Base-by-base conservation (phyloP, 2,113 vertebrate genomes). In the Murina feae region DNA sequence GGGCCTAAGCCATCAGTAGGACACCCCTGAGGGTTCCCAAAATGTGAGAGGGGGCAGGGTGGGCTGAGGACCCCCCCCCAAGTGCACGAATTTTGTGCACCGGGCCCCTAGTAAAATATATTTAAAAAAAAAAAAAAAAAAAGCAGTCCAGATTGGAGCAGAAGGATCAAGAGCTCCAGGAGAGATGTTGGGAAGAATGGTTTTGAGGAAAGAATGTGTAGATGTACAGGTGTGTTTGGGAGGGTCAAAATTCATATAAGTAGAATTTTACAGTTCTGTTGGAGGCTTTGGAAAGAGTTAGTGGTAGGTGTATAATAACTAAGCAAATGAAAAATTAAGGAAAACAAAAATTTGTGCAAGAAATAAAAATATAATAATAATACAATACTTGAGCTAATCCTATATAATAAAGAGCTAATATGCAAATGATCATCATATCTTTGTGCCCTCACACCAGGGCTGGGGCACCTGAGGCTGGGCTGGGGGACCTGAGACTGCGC, bases 241-340 rank as follows among this genome's bases (percentile, higher is more conserved):
- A 79, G 44, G 65, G 37, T 79, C 12, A 55, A 51, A 80, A 71
- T 79, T 47, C 9, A 11, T 39, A 60, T 32, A 65, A 78, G 65
- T 53, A 66, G 32, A 85, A 75, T 85, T 65, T 93, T 80, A 53
- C 44, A 55, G 0, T 82, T 89, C 53, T 37, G 0, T 94, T 68
- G 30, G 75, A 78, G 90, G 17, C 53, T 90, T 86, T 92, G n/a
- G 60, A 30, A 89, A 92, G 32, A 86, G 58, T 47, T 84, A 69
- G 23, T 76, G 23, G 58, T 86, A 44, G 91, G 14, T 6, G 20
- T 91, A 53, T 83, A 66, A 28, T 91, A 85, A 91, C 20, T 88
- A 91, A 95, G 39, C 53, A 93, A 90, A 87, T 72, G 42, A 55
- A 93, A 86, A 80, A 68, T 55, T 12, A 75, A 28, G 32, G 20